Evolutionary conservation across 2,113 vertebrate species (phyloP), one percentile per base, ranked within the genome.

Genomic region (Apteryx owenii): DNA sequence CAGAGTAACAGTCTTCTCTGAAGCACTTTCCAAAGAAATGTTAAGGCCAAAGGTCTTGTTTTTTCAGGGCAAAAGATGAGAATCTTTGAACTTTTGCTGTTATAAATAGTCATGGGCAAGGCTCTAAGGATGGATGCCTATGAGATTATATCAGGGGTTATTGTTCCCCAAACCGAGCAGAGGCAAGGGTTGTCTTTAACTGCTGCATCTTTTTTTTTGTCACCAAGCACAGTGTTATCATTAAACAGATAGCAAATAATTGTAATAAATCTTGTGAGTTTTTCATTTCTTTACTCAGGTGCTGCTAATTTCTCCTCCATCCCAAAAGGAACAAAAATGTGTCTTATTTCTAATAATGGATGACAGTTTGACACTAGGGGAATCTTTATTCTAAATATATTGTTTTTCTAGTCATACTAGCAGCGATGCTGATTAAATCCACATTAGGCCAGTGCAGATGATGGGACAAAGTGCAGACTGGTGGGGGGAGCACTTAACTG

Each of bases 51-150:
- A 91, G 65, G 79, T 90, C 65, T 78, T 88, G 61, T 75, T 93
- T 94, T 85, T 82, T 91, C 64, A 60, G 56, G 69, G 71, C 29
- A 81, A 42, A 87, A 89, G 42, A 85, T 73, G 71, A 64, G 87
- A 80, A 83, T 91, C 84, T 21, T 95, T 65, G 70, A 73, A 73
- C 92, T 82, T 93, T 95, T 94, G 77, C 26, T 91, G 66, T 76
- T 95, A 89, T 88, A 95, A 88, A 95, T 94, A 97, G 81, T 0
- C 0, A 48, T 26, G 20, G 73, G 40, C 66, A 92, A 82, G 44
- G 53, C 84, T 95, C 21, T 82, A 20, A 81, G 84, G 54, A 56
- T 88, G 60, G 71, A 96, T 93, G 95, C 78, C 64, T 94, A 50
- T 66, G 50, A 88, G 91, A 70, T 69, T 89, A 40, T 36, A 81